Base-by-base conservation (phyloP, 2,113 vertebrate species). In the Lutjanus erythropterus region DNA sequence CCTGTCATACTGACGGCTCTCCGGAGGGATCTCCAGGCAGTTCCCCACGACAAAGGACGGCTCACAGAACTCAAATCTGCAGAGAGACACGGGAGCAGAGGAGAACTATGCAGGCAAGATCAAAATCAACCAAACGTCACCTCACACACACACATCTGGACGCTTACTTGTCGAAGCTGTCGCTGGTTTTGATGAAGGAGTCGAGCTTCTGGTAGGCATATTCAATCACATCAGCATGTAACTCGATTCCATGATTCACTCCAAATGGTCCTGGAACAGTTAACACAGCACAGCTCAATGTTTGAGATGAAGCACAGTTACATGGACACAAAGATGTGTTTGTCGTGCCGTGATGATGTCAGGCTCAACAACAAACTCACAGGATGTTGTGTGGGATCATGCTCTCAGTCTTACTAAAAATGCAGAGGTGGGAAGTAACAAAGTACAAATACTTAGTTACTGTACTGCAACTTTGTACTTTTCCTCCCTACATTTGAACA, bases 61-160 rank as follows among this genome's bases (percentile, higher is more conserved):
- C 91, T 99, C 98, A 33, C 98, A 99, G 85, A 99, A 98, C 88
- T 99, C 97, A 90, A 99, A 99, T 47, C 98, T 99, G 88, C 56
- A 65, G 31, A 31, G 9, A 53, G n/a, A 58, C 18, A 29, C 15
- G 8, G 14, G 16, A 16, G 16, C 3, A 7, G 27, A 19, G 6
- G 14, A 27, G 14, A 59, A 39, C 4, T 47, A 18, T 3, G 6
- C 5, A 10, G 10, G 27, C 37, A 19, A 3, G 9, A 16, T 18
- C 1, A 21, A 39, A 27, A 47, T n/a, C 0, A 21, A 27, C 1
- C 1, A 21, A 23, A 19, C 5, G 46, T n/a, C 16, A 10, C 9
- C 1, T n/a, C n/a, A n/a, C n/a, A n/a, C n/a, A n/a, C 5, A 9
- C 3, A 8, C 3, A 21, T 37, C 1, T 1, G 37, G 21, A 65